Evolutionary conservation across 2,888 invertebrate genomes (phyloP).

Genomic region (Eledona agricola): DNA sequence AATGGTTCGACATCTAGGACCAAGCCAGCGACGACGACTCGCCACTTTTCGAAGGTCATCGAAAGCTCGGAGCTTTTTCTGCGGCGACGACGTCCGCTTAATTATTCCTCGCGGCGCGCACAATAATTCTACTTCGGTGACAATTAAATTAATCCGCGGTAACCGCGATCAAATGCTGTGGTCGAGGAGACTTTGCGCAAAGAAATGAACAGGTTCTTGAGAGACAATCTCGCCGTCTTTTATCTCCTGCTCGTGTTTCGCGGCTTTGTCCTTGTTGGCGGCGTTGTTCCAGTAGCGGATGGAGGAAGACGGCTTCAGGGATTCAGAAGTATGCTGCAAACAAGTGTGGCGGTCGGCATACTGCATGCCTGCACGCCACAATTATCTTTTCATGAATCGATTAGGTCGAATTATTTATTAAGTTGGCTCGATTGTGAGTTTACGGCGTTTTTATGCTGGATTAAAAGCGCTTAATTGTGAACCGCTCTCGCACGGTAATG

Average conservation of each 20-base stretch:
- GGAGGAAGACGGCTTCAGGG: slow-evolving; percentile 35
- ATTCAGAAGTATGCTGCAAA: slow-evolving; percentile 39
- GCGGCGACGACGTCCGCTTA: slow-evolving; percentile 5
- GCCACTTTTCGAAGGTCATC: slow-evolving; percentile 46
- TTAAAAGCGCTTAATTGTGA: slow-evolving; percentile 23
- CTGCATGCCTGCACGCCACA: slow-evolving; percentile 51
- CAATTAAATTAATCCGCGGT: slow-evolving; percentile 50
- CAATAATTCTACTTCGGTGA: slow-evolving; percentile 39
- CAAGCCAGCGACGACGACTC: slow-evolving; percentile 45
- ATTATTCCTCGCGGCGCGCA: slow-evolving; percentile 28
- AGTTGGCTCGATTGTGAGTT: slow-evolving; percentile 50
- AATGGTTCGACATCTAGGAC: slow-evolving; percentile 50
- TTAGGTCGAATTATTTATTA: slow-evolving; percentile 56
- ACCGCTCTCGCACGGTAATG: slow-evolving; percentile 4
- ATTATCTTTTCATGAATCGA: slow-evolving; percentile 57
- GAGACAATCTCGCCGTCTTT: slow-evolving; percentile 51
- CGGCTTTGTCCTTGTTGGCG: slow-evolving; percentile 23
- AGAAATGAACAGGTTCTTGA: slow-evolving; percentile 56
- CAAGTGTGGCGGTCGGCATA: slow-evolving; percentile 44
- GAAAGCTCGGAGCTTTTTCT: slow-evolving; percentile 41
- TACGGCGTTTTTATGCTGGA: slow-evolving; percentile 43
- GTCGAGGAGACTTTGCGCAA: slow-evolving; percentile 50
- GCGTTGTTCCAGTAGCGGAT: slow-evolving; percentile 35
- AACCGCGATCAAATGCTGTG: slow-evolving; percentile 46
- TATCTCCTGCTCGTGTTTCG: slow-evolving; percentile 39